These are phyloP conservation scores for Rhodophaea formosa DNA, from an alignment of 2,888 invertebrate species.

Conservation along the genomic window DNA sequence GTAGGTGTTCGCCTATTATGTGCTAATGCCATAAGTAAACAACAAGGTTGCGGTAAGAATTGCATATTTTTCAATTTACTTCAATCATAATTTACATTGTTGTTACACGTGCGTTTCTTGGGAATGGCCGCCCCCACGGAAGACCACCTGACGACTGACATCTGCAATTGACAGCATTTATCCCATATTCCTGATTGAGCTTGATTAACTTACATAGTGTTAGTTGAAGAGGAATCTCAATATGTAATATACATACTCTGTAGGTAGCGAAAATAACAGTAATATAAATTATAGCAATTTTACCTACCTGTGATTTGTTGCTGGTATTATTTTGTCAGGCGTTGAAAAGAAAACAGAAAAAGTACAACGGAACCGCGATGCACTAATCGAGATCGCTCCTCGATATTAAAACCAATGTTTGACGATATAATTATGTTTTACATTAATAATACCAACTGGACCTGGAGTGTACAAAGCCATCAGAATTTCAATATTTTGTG, in stretches of 20 bases:
- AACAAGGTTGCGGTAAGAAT: background rate
- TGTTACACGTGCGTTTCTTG: slow-evolving; percentile 6
- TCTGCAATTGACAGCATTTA: slow-evolving; percentile 35
- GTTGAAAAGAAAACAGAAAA: too few relatives aligned
- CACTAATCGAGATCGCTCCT: too few relatives aligned
- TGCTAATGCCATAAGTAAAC: background rate
- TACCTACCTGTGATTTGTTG: background rate
- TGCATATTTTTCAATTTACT: slow-evolving; percentile 5
- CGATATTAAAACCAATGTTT: too few relatives aligned
- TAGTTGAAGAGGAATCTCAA: background rate
- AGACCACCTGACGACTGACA: slow-evolving; percentile 32
- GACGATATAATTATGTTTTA: too few relatives aligned
- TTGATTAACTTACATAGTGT: slow-evolving; percentile 10
- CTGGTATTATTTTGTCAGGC: background rate
- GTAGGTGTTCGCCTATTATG: too few relatives aligned
- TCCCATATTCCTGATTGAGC: slow-evolving; percentile 23
- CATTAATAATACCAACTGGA: too few relatives aligned
- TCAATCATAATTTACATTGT: slow-evolving; percentile 14
- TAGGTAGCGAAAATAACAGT: background rate
- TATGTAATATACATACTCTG: background rate
- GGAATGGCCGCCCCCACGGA: slow-evolving; percentile 33
- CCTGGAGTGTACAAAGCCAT: too few relatives aligned
- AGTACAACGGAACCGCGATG: background rate
- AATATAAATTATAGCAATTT: background rate
- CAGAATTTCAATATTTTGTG: too few relatives aligned